A percentile compares a stretch with the other conserved stretches of the same genome.
Conservation (phyloP, 2,797 vertebrate species). For the Lepus oiostolus region DNA sequence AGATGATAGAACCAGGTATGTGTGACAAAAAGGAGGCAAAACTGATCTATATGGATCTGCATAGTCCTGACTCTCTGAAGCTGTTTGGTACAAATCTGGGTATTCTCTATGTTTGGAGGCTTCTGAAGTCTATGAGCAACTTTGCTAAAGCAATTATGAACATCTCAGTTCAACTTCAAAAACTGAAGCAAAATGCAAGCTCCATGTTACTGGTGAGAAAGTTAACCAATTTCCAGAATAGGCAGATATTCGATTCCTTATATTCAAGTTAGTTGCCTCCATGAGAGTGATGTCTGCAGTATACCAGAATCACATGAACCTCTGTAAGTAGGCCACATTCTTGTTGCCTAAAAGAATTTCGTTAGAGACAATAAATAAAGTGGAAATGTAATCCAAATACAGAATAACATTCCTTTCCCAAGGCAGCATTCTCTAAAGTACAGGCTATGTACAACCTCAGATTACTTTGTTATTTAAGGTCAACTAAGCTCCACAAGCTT, state of each 20-base stretch:
- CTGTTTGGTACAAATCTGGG: not conserved
- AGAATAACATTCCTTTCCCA: not conserved
- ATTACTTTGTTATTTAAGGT: not conserved
- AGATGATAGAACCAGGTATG: not conserved
- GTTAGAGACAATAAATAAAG: not conserved
- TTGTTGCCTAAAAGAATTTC: not conserved
- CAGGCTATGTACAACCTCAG: not conserved
- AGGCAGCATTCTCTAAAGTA: not conserved
- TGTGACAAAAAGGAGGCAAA: not conserved
- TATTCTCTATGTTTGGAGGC: not conserved
- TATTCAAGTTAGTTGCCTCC: fast-evolving
- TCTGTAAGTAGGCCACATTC: not conserved
- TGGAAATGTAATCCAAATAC: not conserved
- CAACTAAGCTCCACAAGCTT: not conserved
- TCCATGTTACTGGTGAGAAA: not conserved
- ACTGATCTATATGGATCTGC: not conserved
- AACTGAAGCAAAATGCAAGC: not conserved
- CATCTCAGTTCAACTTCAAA: slow-evolving; percentile 33
- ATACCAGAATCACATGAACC: not conserved
- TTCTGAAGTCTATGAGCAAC: not conserved
- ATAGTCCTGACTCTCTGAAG: not conserved
- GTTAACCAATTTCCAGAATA: slow-evolving; percentile 1
- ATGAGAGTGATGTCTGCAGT: not conserved
- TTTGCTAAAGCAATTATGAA: slow-evolving; percentile 1
- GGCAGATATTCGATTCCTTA: not conserved